Evolutionary conservation across 1,140 invertebrate species (phyloP), one percentile per base, ranked within the genome.

Genomic region (Neotoxoptera formosana): DNA sequence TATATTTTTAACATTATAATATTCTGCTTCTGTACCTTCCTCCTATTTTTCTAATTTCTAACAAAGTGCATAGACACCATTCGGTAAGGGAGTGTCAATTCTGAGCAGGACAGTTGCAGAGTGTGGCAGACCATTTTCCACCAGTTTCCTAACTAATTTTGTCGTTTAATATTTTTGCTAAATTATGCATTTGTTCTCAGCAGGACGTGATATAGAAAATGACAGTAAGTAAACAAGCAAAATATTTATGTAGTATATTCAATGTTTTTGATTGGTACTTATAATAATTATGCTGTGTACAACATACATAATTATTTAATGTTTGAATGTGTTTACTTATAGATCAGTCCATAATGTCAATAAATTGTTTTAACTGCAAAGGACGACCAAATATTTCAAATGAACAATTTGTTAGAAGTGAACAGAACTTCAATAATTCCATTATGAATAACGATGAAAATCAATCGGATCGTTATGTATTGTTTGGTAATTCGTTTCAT

Each of bases 401-500:
- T 36, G 25, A 90, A 67, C 14, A 67, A 30, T 90, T 90, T 90
- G 56, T 90, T n/a, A 90, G 14, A 45, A 90, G 30, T 34, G 89
- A 90, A 67, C 89, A 67, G 30, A 60, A 90, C 25, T 30, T 45
- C 14, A 25, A 41, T n/a, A 11, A 47, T 90, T 45, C 41, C 4
- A 36, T 41, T 36, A 23, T 11, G 0, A 53, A 86, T 84, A n/a
- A 84, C 30, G 47, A 93, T 30, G 34, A 25, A 83, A 81, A 93
- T 86, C 76, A 84, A 56, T 93, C 48, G 7, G 81, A 93, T 17
- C 41, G n/a, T 36, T 51, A 7, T 36, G 45, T 67, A 48, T 53
- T 93, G 14, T 93, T 93, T 93, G 81, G 81, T 20, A n/a, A 93
- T 60, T 93, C 81, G 3, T 93, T 93, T 86, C 30, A 93, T 86